Conservation (phyloP, 2,888 invertebrate genomes). For the Drosophila austrosaltans region DNA sequence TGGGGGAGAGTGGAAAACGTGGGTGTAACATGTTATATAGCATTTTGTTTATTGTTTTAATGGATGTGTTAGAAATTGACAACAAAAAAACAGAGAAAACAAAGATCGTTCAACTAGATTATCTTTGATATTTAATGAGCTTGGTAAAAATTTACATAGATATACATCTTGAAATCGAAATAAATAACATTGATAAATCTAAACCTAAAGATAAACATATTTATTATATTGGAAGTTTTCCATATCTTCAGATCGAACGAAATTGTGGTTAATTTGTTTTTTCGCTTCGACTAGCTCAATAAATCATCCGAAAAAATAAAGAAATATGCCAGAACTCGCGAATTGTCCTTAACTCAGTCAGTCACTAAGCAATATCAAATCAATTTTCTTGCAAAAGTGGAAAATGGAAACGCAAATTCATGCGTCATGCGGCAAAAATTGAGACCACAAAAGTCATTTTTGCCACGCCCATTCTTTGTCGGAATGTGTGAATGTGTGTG, state of each 20-base stretch:
- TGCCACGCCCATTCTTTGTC: constrained; percentile 29
- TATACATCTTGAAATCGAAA: constrained; percentile 15
- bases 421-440: constrained; percentile 68
- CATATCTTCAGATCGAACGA: too few relatives aligned
- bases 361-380: constrained; percentile 11
- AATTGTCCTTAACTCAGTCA: constrained; percentile 11
- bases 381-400: constrained; percentile 6
- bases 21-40: background rate
- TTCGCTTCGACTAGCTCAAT: background rate
- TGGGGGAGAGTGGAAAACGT: background rate
- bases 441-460: constrained; percentile 46
- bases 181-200: background rate
- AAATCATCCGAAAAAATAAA: background rate
- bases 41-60: constrained; percentile 9
- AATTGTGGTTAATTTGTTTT: background rate
- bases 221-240: background rate
- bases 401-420: constrained; percentile 35
- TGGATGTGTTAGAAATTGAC: background rate
- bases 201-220: background rate
- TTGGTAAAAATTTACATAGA: constrained; percentile 15
- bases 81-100: background rate
- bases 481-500: constrained; percentile 15
- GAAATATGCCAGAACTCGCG: constrained; percentile 18
- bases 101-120: background rate
- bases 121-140: constrained; percentile 3